These are phyloP conservation scores for Chionoecetes opilio DNA, from an alignment of 1,140 invertebrate species.

Conservation along the genomic window DNA sequence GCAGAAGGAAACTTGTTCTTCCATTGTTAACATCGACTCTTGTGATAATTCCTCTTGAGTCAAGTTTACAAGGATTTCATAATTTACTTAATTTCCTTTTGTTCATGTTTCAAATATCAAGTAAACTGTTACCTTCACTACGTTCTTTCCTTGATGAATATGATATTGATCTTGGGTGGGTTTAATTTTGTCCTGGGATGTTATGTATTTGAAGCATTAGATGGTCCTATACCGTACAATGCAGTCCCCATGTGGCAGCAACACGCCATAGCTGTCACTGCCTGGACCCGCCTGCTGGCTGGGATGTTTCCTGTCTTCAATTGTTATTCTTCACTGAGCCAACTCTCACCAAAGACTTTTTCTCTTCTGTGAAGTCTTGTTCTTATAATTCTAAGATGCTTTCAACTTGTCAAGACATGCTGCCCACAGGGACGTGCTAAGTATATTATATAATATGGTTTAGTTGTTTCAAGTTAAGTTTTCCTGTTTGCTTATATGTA, in stretches of 20 bases:
- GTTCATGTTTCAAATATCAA: neutral
- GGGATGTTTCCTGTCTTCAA: neutral
- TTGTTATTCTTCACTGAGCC: neutral
- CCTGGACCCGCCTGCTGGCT: neutral
- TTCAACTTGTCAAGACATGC: neutral
- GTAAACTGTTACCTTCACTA: neutral
- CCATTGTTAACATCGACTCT: neutral
- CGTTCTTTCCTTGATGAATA: neutral
- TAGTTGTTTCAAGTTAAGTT: conserved; percentile 11
- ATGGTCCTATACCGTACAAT: neutral
- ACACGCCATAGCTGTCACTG: neutral
- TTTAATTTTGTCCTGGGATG: too few species aligned
- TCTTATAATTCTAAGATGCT: neutral
- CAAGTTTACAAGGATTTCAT: neutral
- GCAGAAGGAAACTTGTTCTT: neutral
- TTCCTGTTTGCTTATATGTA: neutral
- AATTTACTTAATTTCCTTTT: neutral
- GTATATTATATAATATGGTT: neutral
- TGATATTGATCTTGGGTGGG: too few species aligned
- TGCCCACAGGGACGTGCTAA: neutral
- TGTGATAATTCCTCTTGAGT: conserved; percentile 47
- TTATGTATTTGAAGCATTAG: too few species aligned
- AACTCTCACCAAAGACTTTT: conserved; percentile 19
- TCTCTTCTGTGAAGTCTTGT: neutral
- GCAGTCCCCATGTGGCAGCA: neutral